Evolutionary conservation across 1,140 invertebrate species (phyloP), one percentile per base, ranked within the genome.

Genomic region (Brachionus manjavacas): DNA sequence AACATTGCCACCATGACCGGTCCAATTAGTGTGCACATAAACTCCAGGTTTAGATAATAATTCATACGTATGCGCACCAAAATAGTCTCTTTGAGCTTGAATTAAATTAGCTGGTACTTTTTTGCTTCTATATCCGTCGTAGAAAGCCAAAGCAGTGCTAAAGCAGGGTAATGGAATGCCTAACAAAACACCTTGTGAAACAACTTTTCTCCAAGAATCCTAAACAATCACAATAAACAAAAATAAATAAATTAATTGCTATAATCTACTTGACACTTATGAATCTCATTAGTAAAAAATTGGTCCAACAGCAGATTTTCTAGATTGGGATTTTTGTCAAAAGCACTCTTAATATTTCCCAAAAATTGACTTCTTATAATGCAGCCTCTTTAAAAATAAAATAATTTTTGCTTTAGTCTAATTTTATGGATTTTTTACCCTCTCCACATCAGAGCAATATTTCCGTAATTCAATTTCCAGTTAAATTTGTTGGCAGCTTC

Each of bases 41-140:
- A 92, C 93, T 25, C 96, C 96, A 66, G 97, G 96, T 83, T 94
- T 90, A 8, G 90, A 91, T 3, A 96, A 88, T 60, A 98, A 89
- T 89, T 99, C 97, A 87, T 99, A 99, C 0, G 97, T 99, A 89
- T 99, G 98, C 0, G 98, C 97, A 0, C 98, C 98, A 89, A 99
- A 99, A 88, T 97, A 99, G 90, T 99, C 97, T 55, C 98, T 90
- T 90, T 99, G 97, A 0, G 97, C 98, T 92, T 96, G 95, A 84
- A 98, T 91, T 25, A 98, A 90, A 90, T 98, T 98, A 9, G 96
- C 96, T 2, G 96, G 96, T 41, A 98, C 89, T 72, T 92, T 90
- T 35, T 90, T 92, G 12, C 92, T 92, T 64, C 95, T 92, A 88
- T 96, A 99, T 2, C 97, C 97, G 90, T 99, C 97, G 89, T 95